Evolutionary conservation across 1,140 invertebrate genomes (phyloP).

Genomic region (Pogonus chalceus): DNA sequence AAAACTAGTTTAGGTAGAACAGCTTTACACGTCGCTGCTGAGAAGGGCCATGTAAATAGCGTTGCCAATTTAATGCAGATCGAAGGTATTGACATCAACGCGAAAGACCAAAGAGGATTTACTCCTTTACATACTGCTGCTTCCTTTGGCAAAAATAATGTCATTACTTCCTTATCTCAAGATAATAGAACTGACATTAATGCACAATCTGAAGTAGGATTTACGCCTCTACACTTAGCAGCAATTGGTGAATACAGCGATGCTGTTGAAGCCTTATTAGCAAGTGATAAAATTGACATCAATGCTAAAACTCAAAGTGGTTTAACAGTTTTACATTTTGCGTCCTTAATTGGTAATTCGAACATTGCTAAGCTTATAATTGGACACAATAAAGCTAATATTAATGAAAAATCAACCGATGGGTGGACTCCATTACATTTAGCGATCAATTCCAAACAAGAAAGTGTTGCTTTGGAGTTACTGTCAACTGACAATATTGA

Average conservation of each 20-base stretch:
- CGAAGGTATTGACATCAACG: background rate
- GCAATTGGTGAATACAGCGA: background rate
- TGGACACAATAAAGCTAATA: no score
- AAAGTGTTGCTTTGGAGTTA: background rate
- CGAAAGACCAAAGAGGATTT: background rate
- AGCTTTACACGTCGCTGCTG: background rate
- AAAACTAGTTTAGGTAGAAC: background rate
- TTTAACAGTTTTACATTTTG: background rate
- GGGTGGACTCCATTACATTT: no score
- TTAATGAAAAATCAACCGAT: no score
- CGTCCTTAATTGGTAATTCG: no score
- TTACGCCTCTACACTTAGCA: no score
- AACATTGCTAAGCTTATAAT: no score
- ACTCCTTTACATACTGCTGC: constrained; percentile 1
- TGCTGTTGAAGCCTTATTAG: background rate
- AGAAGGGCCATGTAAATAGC: background rate
- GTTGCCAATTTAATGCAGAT: background rate
- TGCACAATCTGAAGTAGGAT: no score
- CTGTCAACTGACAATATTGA: background rate
- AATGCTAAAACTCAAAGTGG: background rate
- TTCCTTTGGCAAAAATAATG: background rate
- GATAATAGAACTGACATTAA: no score
- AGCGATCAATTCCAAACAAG: no score
- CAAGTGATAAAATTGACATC: background rate
- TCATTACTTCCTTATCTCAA: background rate